Evolutionary conservation across 2,113 vertebrate species (phyloP), one percentile per base, ranked within the genome.

Genomic region (Notothenia coriiceps): DNA sequence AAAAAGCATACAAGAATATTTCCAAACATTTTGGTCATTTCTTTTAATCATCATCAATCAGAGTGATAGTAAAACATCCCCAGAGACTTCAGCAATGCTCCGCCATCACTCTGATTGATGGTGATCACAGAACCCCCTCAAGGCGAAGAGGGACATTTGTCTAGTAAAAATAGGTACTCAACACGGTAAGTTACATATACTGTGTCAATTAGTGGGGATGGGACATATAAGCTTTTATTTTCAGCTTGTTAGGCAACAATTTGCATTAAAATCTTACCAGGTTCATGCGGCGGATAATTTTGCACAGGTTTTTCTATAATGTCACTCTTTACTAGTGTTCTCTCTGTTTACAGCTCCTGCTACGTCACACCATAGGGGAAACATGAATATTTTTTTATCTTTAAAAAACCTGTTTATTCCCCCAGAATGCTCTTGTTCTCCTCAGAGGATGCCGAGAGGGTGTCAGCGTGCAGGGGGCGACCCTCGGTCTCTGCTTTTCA

Each of bases 351-450:
- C 44, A 33, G 25, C 65, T 75, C 11, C 55, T 29, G 33, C 18
- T 22, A 14, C 12, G 5, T 63, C 77, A 61, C 15, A 50, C 50
- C 60, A 67, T 77, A 15, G 33, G 69, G 55, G 69, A 75, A 49
- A 55, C 10, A 5, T 64, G 71, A 68, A 77, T 80, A 70, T 82
- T 82, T 76, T 75, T 82, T 84, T 86, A 86, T 77, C 75, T 89
- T 80, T 79, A 84, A 86, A 86, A 82, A 89, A 81, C 77, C 77
- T 89, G 65, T 78, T 86, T 84, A 89, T 77, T 86, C 68, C 78
- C 63, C 71, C 43, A 73, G 81, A 82, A 82, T 67, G 79, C 61
- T 55, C 70, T 25, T 66, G 62, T 81, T 82, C 40, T 82, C 55
- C 80, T 82, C 2, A 0, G 71, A 82, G 59, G 68, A 63, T 75